Percentiles rank a stretch among this genome's conserved stretches.
Evolutionary conservation across 1,140 invertebrate genomes (phyloP).

Genomic region (Bombus balteatus): DNA sequence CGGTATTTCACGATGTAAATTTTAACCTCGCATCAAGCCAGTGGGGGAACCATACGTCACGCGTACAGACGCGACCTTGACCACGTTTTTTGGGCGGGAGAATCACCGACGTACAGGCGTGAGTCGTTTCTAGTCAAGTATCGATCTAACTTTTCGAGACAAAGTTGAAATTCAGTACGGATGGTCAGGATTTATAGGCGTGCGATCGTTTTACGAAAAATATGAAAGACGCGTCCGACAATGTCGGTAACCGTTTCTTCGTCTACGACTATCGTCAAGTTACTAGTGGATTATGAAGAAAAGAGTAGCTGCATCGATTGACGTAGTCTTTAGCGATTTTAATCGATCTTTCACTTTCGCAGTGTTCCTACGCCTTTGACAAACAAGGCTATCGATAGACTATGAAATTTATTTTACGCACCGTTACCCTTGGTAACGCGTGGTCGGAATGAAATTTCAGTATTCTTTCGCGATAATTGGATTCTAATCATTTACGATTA

Average conservation of each 20-base stretch:
- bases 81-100: slow-evolving; percentile 64
- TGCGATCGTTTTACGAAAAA: slow-evolving; percentile 1
- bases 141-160: slow-evolving; percentile 46
- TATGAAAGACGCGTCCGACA: not conserved
- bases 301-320: not conserved
- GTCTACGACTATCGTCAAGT: fast-evolving
- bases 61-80: slow-evolving; percentile 61
- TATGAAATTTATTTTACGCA: slow-evolving; percentile 1
- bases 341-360: slow-evolving; percentile 27
- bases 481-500: slow-evolving; percentile 1
- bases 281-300: not conserved
- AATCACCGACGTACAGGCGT: slow-evolving; percentile 41
- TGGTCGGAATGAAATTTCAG: not conserved
- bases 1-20: slow-evolving; percentile 66
- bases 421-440: too few species aligned
- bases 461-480: not conserved
- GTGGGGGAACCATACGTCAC: slow-evolving; percentile 58
- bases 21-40: slow-evolving; percentile 51
- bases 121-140: slow-evolving; percentile 35
- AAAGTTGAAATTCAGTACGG: slow-evolving; percentile 32
- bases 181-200: slow-evolving; percentile 27
- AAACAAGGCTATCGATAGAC: not conserved
- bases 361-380: not conserved
- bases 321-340: slow-evolving; percentile 8
- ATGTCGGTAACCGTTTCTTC: not conserved